phyloP scores from a whole-genome alignment of 2,888 invertebrate species.

The Hydropsyche betteni region DNA sequence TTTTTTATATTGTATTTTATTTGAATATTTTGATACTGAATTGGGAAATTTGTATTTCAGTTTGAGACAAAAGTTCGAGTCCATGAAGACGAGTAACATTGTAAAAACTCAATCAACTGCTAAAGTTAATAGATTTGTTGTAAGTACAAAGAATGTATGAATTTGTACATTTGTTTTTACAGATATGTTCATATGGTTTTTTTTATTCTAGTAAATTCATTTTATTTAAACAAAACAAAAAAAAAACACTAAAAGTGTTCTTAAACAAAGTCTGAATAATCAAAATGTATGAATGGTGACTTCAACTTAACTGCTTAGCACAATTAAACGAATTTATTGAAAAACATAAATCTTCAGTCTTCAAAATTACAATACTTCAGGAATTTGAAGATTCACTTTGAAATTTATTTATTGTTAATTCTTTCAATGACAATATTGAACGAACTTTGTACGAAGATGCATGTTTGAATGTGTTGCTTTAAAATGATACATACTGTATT shows the following conservation, averaged over 20 bases:
- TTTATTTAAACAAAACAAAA: too few species aligned
- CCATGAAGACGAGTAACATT: slow-evolving; percentile 67
- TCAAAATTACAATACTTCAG: neutral
- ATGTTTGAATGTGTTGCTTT: neutral
- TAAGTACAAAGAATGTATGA: slow-evolving; percentile 64
- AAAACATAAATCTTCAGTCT: neutral
- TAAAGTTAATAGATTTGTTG: slow-evolving; percentile 92
- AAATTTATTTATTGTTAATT: too few species aligned
- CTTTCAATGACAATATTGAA: too few species aligned
- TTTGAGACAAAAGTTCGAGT: slow-evolving; percentile 88
- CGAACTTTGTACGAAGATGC: neutral
- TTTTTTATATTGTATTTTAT: neutral
- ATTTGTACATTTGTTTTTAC: too few species aligned
- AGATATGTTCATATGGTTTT: neutral
- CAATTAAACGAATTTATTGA: neutral
- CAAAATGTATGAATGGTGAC: slow-evolving; percentile 5
- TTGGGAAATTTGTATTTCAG: slow-evolving; percentile 59
- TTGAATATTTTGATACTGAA: slow-evolving; percentile 47
- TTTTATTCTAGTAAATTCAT: slow-evolving; percentile 4
- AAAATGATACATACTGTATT: slow-evolving; percentile 19
- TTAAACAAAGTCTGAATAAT: slow-evolving; percentile 24
- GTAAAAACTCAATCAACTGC: slow-evolving; percentile 62
- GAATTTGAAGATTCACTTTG: too few species aligned
- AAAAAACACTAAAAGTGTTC: neutral
- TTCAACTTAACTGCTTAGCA: neutral